These are phyloP conservation scores for Gallinago nigripennis DNA, from an alignment of 2,797 vertebrate genomes.

Conservation along the genomic window DNA sequence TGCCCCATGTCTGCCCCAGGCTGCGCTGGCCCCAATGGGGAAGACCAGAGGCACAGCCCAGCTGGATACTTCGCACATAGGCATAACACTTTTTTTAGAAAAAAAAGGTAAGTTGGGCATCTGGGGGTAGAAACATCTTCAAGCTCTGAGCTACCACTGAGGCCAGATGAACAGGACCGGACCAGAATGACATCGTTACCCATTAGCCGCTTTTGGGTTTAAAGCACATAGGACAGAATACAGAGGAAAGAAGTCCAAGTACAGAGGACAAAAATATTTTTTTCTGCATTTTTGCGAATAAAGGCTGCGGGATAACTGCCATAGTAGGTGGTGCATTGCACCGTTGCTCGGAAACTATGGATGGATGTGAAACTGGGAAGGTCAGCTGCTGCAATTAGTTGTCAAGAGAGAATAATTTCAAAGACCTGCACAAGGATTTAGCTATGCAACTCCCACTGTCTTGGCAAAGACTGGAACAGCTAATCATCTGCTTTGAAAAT, in stretches of 20 bases:
- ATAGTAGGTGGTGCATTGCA: background rate
- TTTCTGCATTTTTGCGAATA: background rate
- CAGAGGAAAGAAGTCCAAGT: background rate
- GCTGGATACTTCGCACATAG: background rate
- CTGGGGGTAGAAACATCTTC: background rate
- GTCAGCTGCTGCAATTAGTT: background rate
- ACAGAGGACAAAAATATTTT: background rate
- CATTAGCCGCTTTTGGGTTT: background rate
- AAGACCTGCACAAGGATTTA: background rate
- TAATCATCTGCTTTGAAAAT: constrained; percentile 22
- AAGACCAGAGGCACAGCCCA: background rate
- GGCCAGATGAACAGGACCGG: background rate
- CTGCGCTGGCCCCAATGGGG: fast-evolving
- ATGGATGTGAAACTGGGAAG: background rate
- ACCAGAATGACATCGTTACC: background rate
- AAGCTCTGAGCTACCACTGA: background rate
- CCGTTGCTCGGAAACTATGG: background rate
- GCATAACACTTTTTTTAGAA: fast-evolving
- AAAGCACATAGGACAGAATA: background rate
- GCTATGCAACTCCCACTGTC: background rate
- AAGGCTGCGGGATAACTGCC: background rate
- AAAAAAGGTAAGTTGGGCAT: background rate
- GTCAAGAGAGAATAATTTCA: constrained; percentile 3
- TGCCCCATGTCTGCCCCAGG: fast-evolving
- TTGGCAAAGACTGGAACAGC: background rate